Evolutionary conservation across 2,888 invertebrate genomes (phyloP).

Genomic region (Ephialtes manifestator): DNA sequence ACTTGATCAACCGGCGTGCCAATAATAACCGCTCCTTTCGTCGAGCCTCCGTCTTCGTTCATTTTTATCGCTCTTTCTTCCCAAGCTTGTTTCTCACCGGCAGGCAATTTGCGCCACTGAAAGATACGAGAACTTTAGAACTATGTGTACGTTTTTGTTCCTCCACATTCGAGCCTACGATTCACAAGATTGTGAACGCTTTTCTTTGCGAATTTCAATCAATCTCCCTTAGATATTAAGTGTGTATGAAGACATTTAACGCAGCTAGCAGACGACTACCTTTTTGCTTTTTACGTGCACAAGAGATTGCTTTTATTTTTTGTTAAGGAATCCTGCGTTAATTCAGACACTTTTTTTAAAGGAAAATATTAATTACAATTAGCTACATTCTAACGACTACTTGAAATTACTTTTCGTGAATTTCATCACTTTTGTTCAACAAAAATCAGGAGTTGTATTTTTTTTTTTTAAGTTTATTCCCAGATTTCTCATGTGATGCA

Average conservation of each 20-base stretch:
- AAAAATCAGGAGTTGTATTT: too few relatives aligned
- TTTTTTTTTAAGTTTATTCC: too few relatives aligned
- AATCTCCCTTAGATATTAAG: background rate
- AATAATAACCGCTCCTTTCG: conserved; percentile 82
- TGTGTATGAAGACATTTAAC: background rate
- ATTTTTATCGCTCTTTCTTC: conserved; percentile 96
- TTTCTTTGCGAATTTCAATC: background rate
- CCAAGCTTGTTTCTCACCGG: conserved; percentile 96
- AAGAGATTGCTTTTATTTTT: background rate
- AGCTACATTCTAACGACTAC: too few relatives aligned
- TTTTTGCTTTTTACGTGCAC: conserved; percentile 29
- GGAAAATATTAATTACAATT: too few relatives aligned
- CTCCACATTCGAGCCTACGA: background rate
- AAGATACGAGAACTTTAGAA: conserved; percentile 60
- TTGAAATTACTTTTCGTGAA: too few relatives aligned
- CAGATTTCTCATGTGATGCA: too few relatives aligned
- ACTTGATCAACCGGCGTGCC: conserved; percentile 87
- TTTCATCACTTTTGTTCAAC: too few relatives aligned
- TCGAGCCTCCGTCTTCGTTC: conserved; percentile 94
- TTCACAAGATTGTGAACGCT: conserved; percentile 8
- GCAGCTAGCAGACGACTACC: conserved; percentile 22
- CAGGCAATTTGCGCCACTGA: conserved; percentile 97
- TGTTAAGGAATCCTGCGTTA: too few relatives aligned
- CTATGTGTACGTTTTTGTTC: background rate
- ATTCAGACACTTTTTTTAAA: too few relatives aligned